Evolutionary conservation across 2,797 vertebrate genomes (phyloP), one percentile per base, ranked within the genome.

Genomic region (Danio aesculapii): DNA sequence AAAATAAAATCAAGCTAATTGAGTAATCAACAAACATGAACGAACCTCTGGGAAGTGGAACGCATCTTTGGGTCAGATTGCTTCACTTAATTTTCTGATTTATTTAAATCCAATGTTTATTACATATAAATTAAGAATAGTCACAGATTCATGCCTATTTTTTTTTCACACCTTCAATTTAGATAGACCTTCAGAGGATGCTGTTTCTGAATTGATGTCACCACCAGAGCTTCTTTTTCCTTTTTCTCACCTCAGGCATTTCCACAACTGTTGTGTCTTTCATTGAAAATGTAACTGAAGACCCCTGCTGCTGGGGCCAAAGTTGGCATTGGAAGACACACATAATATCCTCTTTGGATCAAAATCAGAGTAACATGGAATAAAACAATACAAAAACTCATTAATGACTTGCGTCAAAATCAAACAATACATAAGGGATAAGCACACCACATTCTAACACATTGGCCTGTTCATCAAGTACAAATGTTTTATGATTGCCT

Each of bases 401-500:
- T 30, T 30, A 30, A 30, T 30, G 30, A 30, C 30, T 30, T 30
- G 30, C 30, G 30, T 30, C 30, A 30, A 30, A 30, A 30, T 30
- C 30, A 30, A 30, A 3, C 30, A 30, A 1, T 30, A 3, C 30
- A 30, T n/a, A 5, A 6, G 58, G 58, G 30, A 61, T 61, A 30
- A 61, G 10, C 17, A 21, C 30, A 30, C 30, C 30, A 30, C 30
- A 30, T 30, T 30, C 21, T 14, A 61, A 10, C 58, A 19, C 58
- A 61, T 61, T 61, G 21, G n/a, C n/a, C 30, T 21, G 17, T 12
- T 61, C 21, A 61, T 61, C 58, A 59, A 21, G 21, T 9, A 30
- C 57, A 59, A 59, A 62, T 21, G 59, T 62, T 39, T 62, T 21
- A 62, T 41, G 59, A 62, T 62, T 39, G 59, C 59, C 39, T 14